These are phyloP conservation scores for Jordanella pulchra DNA, from an alignment of 2,797 vertebrate species.

Conservation along the genomic window DNA sequence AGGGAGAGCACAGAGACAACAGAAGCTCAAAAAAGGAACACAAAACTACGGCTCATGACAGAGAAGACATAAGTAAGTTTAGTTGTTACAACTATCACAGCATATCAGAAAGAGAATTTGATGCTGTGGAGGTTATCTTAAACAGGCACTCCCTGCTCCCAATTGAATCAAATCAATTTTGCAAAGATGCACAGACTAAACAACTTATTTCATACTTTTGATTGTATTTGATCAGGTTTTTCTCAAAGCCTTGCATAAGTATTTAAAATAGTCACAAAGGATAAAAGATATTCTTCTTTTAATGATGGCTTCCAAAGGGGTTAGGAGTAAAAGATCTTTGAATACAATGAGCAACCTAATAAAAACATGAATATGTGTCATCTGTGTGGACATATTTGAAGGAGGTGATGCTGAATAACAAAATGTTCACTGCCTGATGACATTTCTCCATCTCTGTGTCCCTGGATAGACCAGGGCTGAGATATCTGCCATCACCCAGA, in stretches of 20 bases:
- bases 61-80: too few relatives aligned
- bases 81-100: neutral
- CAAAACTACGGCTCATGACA: too few relatives aligned
- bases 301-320: neutral
- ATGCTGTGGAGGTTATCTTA: neutral
- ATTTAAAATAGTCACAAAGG: neutral
- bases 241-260: neutral
- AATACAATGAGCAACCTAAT: slow-evolving; percentile 10
- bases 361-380: slow-evolving; percentile 28
- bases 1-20: too few relatives aligned
- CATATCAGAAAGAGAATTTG: neutral
- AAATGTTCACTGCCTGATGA: slow-evolving; percentile 44
- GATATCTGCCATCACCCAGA: slow-evolving; percentile 62
- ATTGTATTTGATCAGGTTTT: too few relatives aligned
- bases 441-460: slow-evolving; percentile 64
- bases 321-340: neutral
- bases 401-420: slow-evolving; percentile 51
- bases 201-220: too few relatives aligned
- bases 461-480: slow-evolving; percentile 41
- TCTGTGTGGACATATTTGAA: neutral
- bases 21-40: too few relatives aligned
- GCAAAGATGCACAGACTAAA: neutral
- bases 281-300: neutral
- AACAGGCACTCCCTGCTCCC: neutral
- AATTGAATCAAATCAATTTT: neutral